These are phyloP conservation scores for Pemphredon lugubris DNA, from an alignment of 2,888 invertebrate species.

Conservation along the genomic window DNA sequence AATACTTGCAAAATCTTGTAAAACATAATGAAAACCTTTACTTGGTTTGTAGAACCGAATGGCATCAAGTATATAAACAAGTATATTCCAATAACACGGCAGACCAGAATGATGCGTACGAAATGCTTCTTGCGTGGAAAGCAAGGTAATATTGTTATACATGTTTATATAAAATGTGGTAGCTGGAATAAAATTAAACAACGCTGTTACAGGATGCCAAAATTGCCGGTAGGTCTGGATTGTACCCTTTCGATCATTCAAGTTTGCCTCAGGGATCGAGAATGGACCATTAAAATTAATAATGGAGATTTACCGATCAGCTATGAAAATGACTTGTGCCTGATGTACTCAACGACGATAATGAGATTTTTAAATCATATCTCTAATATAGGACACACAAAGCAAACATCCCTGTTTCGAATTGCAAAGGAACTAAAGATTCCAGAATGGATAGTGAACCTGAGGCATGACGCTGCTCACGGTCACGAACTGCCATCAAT, in stretches of 20 bases:
- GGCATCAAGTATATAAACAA: constrained; percentile 74
- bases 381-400: constrained; percentile 83
- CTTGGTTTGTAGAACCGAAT: constrained; percentile 68
- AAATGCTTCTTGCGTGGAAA: constrained; percentile 76
- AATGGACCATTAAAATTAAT: constrained; percentile 73
- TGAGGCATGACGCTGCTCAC: constrained; percentile 91
- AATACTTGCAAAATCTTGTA: background rate
- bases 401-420: constrained; percentile 82
- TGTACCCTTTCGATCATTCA: constrained; percentile 76
- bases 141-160: constrained; percentile 68
- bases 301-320: constrained; percentile 67
- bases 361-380: constrained; percentile 87
- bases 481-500: constrained; percentile 86
- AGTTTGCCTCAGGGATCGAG: constrained; percentile 75
- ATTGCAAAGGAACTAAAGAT: constrained; percentile 86
- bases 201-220: constrained; percentile 68
- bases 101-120: constrained; percentile 72
- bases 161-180: too few species aligned
- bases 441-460: constrained; percentile 90
- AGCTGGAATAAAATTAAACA: too few species aligned
- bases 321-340: constrained; percentile 82
- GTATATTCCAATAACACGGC: constrained; percentile 73
- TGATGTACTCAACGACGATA: constrained; percentile 85
- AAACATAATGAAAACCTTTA: background rate
- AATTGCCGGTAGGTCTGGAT: constrained; percentile 75